A percentile compares a stretch with the other conserved stretches of the same genome.
Conservation (phyloP, 2,113 vertebrate genomes). For the Rallus limicola region DNA sequence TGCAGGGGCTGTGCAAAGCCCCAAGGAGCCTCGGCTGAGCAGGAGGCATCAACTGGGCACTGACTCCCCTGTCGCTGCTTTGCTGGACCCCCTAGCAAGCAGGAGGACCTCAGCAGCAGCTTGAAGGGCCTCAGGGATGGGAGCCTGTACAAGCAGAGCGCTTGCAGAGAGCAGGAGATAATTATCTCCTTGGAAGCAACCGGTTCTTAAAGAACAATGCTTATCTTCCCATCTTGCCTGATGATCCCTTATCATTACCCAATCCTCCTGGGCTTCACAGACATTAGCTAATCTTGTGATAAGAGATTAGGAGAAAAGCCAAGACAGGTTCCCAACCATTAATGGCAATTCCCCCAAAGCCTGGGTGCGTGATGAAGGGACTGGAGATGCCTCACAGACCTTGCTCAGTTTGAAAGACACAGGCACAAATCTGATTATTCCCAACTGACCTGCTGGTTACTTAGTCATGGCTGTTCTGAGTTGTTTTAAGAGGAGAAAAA, state of each 20-base stretch:
- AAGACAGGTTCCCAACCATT: not conserved
- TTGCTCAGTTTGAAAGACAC: not conserved
- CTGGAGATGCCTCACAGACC: not conserved
- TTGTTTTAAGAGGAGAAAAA: constrained; percentile 35
- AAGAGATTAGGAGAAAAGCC: constrained; percentile 50
- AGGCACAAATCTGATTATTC: constrained; percentile 34
- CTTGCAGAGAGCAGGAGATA: not conserved
- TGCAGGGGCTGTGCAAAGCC: not conserved
- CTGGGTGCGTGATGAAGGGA: not conserved
- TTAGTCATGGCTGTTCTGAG: not conserved
- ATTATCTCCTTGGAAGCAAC: not conserved
- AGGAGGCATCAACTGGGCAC: not conserved
- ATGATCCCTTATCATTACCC: constrained; percentile 34
- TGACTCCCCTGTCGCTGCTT: not conserved
- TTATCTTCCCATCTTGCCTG: constrained; percentile 32
- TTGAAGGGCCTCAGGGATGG: not conserved
- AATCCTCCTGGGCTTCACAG: constrained; percentile 21
- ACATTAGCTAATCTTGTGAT: constrained; percentile 41
- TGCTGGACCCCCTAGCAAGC: accelerated
- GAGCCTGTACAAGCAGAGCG: not conserved
- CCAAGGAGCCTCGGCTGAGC: accelerated
- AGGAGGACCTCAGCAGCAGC: accelerated
- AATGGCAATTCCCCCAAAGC: not conserved
- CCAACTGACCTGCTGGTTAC: not conserved
- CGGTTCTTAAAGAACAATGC: not conserved